These are phyloP conservation scores for Agapornis canus DNA, from an alignment of 2,797 vertebrate species.

Conservation along the genomic window DNA sequence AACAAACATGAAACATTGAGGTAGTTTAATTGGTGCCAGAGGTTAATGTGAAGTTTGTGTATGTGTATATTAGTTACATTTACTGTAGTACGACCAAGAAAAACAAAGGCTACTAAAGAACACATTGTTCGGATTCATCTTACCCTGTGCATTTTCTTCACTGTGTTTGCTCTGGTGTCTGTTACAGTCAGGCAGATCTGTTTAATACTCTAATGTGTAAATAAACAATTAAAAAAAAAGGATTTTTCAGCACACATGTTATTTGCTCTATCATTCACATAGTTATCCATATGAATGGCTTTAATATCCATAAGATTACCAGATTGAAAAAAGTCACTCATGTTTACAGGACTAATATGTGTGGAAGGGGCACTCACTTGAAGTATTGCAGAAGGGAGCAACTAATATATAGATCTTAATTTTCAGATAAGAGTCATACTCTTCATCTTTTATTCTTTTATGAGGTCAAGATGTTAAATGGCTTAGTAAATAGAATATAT, in stretches of 20 bases:
- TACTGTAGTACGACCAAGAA: background rate
- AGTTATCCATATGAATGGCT: background rate
- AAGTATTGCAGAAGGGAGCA: background rate
- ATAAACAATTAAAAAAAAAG: background rate
- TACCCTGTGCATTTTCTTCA: background rate
- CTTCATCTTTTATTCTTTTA: background rate
- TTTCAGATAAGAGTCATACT: background rate
- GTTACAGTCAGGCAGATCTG: background rate
- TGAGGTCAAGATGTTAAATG: background rate
- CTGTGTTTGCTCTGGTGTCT: background rate
- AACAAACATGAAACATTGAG: background rate
- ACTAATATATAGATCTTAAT: background rate
- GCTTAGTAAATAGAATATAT: background rate
- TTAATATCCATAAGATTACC: background rate
- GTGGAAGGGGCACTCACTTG: background rate
- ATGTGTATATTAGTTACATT: background rate
- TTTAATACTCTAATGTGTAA: background rate
- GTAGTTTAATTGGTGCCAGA: slow-evolving; percentile 2
- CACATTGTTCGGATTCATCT: background rate
- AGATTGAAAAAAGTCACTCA: background rate
- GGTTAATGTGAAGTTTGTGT: background rate
- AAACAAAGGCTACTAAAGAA: background rate
- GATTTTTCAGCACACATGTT: background rate
- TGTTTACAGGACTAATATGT: background rate
- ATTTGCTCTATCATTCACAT: background rate